Conservation (phyloP, 2,113 vertebrate genomes). For the Corapipo altera region DNA sequence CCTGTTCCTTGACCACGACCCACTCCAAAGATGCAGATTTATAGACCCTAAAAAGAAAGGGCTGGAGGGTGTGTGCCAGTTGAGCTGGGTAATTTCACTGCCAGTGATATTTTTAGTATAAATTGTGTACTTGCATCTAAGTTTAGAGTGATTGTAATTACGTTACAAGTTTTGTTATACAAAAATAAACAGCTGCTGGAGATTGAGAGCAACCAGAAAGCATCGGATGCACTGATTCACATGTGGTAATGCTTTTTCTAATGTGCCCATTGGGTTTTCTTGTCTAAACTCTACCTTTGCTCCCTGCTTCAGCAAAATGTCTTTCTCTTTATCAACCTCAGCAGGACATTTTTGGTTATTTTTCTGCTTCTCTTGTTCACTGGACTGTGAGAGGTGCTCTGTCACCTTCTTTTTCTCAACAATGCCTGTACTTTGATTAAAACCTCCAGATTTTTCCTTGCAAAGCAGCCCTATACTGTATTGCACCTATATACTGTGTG, state of each 20-base stretch:
- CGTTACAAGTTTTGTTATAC: constrained; percentile 19
- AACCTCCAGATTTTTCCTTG: neutral
- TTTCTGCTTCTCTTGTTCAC: neutral
- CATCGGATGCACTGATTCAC: neutral
- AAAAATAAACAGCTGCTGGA: constrained; percentile 38
- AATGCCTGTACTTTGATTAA: neutral
- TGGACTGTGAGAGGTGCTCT: neutral
- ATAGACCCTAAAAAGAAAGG: neutral
- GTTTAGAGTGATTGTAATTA: constrained; percentile 36
- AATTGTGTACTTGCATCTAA: neutral
- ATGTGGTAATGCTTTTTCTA: neutral
- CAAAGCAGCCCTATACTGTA: neutral
- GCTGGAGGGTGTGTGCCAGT: neutral
- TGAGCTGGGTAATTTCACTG: neutral
- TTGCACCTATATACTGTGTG: neutral
- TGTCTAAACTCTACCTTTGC: neutral
- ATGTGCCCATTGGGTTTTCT: neutral
- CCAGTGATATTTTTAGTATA: constrained; percentile 11
- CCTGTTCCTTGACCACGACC: neutral
- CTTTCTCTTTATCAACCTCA: neutral
- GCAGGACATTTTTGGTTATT: neutral
- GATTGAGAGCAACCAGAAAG: neutral
- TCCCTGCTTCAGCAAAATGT: neutral
- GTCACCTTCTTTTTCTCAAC: neutral
- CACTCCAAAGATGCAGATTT: neutral